Conservation (phyloP, 2,888 invertebrate genomes). For the Drosophila prostipennis region DNA sequence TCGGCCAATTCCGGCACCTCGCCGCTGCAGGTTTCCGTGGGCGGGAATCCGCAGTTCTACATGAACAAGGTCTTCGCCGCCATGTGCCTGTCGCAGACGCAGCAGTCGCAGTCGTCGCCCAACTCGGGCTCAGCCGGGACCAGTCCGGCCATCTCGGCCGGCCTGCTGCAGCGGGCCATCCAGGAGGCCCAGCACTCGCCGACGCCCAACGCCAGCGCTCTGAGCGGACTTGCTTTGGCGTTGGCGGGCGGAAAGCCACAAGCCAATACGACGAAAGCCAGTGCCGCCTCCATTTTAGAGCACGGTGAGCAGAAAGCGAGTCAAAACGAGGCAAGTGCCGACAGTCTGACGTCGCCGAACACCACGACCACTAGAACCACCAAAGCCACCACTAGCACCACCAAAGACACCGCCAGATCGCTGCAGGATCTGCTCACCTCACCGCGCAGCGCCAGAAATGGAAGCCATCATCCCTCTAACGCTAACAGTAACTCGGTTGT, state of each 20-base stretch:
- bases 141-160: conserved; percentile 70
- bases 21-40: conserved; percentile 80
- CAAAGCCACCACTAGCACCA: conserved; percentile 40
- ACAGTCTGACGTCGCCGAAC: conserved; percentile 81
- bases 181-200: conserved; percentile 77
- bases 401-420: conserved; percentile 60
- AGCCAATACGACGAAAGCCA: conserved; percentile 64
- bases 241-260: conserved; percentile 68
- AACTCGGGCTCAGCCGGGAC: conserved; percentile 26
- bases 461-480: conserved; percentile 39
- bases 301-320: conserved; percentile 84
- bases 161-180: conserved; percentile 81
- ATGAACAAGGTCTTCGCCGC: conserved; percentile 84
- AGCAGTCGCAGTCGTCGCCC: conserved; percentile 71
- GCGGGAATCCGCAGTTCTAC: conserved; percentile 74
- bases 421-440: conserved; percentile 81
- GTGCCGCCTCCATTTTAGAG: conserved; percentile 83
- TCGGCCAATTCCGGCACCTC: conserved; percentile 54
- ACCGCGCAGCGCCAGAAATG: conserved; percentile 69
- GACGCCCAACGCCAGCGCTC: conserved; percentile 66
- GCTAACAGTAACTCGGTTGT: conserved; percentile 74
- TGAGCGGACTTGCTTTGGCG: conserved; percentile 79
- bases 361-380: conserved; percentile 48
- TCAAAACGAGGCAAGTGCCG: conserved; percentile 86
- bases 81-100: conserved; percentile 82